phyloP scores from a whole-genome alignment of 2,797 vertebrate genomes.

The Pterois miles region DNA sequence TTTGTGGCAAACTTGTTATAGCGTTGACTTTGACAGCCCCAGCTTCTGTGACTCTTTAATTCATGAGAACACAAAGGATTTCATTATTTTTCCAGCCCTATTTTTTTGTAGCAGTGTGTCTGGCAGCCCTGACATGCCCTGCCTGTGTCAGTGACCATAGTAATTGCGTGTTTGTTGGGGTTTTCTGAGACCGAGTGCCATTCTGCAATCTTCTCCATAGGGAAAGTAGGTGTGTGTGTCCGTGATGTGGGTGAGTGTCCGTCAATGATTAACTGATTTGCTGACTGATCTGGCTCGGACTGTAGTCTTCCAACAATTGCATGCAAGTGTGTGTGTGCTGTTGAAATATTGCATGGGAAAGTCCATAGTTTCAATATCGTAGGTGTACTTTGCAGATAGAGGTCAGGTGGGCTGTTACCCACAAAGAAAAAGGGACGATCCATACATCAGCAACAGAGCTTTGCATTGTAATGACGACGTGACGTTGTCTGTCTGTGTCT shows the following conservation, averaged over 20 bases:
- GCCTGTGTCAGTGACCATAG: slow-evolving; percentile 21
- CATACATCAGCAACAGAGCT: background rate
- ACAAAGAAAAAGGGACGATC: background rate
- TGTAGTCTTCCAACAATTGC: slow-evolving; percentile 6
- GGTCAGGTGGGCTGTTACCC: slow-evolving; percentile 12
- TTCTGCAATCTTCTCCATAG: slow-evolving; percentile 3
- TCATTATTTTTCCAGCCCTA: background rate
- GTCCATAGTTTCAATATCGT: background rate
- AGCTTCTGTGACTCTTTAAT: background rate
- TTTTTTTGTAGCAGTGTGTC: slow-evolving; percentile 3
- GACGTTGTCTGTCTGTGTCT: background rate
- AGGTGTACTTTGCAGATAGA: background rate
- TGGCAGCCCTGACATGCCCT: slow-evolving; percentile 29
- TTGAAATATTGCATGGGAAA: background rate
- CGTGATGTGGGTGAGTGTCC: slow-evolving; percentile 16
- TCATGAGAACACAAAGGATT: background rate
- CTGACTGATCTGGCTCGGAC: slow-evolving; percentile 28
- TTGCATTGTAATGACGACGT: background rate
- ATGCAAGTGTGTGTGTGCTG: background rate
- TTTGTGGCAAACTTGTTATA: too few relatives aligned
- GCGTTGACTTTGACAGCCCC: too few relatives aligned
- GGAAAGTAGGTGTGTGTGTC: slow-evolving; percentile 15
- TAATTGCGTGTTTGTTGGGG: background rate
- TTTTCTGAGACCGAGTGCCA: slow-evolving; percentile 5
- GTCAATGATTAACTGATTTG: slow-evolving; percentile 71